A percentile compares a stretch with the other conserved stretches of the same genome.
Conservation (phyloP, 1,140 invertebrate genomes). For the Sogatella furcifera region DNA sequence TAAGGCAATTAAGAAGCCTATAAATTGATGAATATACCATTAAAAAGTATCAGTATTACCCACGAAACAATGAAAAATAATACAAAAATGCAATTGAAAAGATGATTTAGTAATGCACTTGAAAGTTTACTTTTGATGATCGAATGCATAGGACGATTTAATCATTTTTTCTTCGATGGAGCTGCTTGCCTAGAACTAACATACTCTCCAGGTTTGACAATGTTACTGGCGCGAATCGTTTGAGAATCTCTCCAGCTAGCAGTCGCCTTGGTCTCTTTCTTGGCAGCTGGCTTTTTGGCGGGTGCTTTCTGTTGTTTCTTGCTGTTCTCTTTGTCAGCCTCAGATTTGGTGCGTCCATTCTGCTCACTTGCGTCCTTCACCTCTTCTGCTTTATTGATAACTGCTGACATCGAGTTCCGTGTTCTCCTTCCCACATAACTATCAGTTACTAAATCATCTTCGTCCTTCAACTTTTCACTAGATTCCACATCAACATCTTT, state of each 20-base stretch:
- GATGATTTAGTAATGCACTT: too few species aligned
- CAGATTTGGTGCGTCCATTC: too few species aligned
- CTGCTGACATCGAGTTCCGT: slow-evolving; percentile 13
- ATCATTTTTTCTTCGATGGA: too few species aligned
- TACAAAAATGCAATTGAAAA: too few species aligned
- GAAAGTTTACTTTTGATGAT: too few species aligned
- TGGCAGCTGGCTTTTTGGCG: slow-evolving; percentile 4
- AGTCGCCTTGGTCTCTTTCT: neutral
- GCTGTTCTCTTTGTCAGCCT: too few species aligned
- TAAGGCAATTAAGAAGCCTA: too few species aligned
- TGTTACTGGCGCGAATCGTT: slow-evolving; percentile 7
- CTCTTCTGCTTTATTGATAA: slow-evolving; percentile 6
- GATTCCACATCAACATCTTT: too few species aligned
- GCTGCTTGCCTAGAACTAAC: neutral
- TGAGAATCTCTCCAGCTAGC: slow-evolving; percentile 16
- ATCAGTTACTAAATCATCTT: neutral
- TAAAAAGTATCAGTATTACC: too few species aligned
- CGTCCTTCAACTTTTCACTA: neutral
- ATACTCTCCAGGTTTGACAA: slow-evolving; percentile 12
- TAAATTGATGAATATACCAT: too few species aligned
- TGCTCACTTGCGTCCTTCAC: neutral
- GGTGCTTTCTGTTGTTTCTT: slow-evolving; percentile 1
- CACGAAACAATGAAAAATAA: too few species aligned
- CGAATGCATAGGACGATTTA: too few species aligned
- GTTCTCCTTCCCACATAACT: neutral